These are phyloP conservation scores for Lacanobia wlatinum DNA, from an alignment of 2,888 invertebrate genomes.

Conservation along the genomic window DNA sequence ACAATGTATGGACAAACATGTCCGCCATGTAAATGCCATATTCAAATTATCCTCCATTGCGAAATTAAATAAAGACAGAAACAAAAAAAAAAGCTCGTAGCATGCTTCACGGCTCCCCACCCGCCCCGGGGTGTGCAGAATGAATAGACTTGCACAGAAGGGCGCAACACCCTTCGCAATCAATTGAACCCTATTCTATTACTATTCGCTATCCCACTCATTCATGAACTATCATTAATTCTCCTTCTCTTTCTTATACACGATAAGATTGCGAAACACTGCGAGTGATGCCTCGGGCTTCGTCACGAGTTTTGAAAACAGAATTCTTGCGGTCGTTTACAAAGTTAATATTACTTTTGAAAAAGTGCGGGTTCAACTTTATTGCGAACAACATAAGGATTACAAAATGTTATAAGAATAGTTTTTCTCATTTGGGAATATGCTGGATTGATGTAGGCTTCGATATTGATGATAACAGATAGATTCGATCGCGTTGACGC, in stretches of 20 bases:
- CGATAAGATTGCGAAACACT: conserved; percentile 79
- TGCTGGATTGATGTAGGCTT: conserved; percentile 82
- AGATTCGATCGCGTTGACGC: conserved; percentile 83
- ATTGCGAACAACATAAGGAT: conserved; percentile 46
- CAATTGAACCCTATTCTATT: conserved; percentile 87
- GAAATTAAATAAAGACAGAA: conserved; percentile 89
- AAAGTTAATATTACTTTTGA: conserved; percentile 53
- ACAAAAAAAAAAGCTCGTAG: conserved; percentile 83
- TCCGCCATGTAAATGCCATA: conserved; percentile 87
- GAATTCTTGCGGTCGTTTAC: conserved; percentile 76
- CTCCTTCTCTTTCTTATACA: conserved; percentile 74
- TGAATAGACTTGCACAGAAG: conserved; percentile 81
- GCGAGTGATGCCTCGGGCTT: conserved; percentile 81
- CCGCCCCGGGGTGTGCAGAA: conserved; percentile 80
- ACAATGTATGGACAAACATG: conserved; percentile 74
- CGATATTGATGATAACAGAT: conserved; percentile 81
- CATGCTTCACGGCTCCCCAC: conserved; percentile 84
- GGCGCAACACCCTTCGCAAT: conserved; percentile 88
- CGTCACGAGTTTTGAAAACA: conserved; percentile 80
- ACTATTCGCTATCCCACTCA: conserved; percentile 74
- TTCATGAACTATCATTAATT: conserved; percentile 46
- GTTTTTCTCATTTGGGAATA: conserved; percentile 62
- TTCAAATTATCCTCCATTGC: conserved; percentile 89
- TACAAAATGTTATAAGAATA: conserved; percentile 43
- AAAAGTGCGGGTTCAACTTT: conserved; percentile 21